Evolutionary conservation across 2,113 vertebrate genomes (phyloP).

Genomic region (Melanocharis versteri): DNA sequence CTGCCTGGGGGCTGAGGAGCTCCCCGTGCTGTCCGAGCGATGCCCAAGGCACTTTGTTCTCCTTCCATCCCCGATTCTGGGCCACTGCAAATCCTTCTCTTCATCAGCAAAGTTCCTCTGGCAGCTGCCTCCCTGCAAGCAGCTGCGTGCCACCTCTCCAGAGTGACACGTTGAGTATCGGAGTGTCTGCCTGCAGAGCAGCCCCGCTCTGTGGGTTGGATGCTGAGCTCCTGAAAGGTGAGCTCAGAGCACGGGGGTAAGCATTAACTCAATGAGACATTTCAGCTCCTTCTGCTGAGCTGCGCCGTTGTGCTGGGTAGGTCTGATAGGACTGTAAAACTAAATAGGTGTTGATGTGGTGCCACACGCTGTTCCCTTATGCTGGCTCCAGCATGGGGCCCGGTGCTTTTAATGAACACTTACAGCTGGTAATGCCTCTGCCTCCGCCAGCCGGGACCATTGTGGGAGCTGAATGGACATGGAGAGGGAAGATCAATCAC

Average conservation of each 20-base stretch:
- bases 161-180: not conserved
- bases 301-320: not conserved
- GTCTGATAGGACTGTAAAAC: not conserved
- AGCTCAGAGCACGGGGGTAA: not conserved
- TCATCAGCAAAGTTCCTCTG: not conserved
- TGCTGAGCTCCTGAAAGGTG: not conserved
- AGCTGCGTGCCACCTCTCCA: not conserved
- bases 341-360: not conserved
- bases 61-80: not conserved
- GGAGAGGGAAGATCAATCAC: not conserved
- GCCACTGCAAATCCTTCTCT: not conserved
- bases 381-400: not conserved
- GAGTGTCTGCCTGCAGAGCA: not conserved
- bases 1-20: not conserved
- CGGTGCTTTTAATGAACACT: not conserved
- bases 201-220: not conserved
- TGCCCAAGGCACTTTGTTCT: not conserved
- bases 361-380: not conserved
- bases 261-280: not conserved
- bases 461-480: not conserved
- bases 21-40: not conserved
- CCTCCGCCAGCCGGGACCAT: not conserved
- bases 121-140: not conserved
- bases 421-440: not conserved
- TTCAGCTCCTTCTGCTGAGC: constrained; percentile 1